Percentiles rank a stretch among this genome's conserved stretches.
Conservation (phyloP, 2,113 vertebrate species). For the Oryzias javanicus region DNA sequence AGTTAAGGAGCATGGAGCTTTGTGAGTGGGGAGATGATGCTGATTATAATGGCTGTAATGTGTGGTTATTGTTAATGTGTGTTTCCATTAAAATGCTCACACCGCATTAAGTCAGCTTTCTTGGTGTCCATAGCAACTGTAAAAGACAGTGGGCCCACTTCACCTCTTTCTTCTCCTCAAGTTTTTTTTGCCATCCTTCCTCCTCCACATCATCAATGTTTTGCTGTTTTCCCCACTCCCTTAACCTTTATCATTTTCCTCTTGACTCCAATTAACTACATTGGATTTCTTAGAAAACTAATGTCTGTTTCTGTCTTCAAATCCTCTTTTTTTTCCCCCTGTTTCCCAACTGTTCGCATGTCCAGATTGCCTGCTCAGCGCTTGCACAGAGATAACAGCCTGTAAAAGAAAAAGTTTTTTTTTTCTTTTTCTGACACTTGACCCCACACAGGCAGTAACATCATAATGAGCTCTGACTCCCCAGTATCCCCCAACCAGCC, state of each 20-base stretch:
- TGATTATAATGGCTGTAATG: slow-evolving; percentile 16
- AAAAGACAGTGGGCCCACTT: slow-evolving; percentile 73
- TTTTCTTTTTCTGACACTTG: not conserved
- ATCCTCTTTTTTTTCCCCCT: not conserved
- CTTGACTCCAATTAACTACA: slow-evolving; percentile 1
- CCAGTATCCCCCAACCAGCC: not conserved
- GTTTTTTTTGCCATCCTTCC: slow-evolving; percentile 22
- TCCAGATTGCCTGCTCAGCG: not conserved
- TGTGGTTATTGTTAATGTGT: slow-evolving; percentile 15
- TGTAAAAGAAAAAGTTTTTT: too few relatives aligned
- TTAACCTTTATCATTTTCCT: slow-evolving; percentile 6
- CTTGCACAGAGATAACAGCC: not conserved
- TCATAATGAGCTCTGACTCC: not conserved
- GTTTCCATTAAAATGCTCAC: slow-evolving; percentile 42
- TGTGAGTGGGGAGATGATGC: slow-evolving; percentile 22
- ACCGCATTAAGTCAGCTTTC: slow-evolving; percentile 58
- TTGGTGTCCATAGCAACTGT: slow-evolving; percentile 83
- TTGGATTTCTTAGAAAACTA: not conserved
- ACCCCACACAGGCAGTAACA: not conserved
- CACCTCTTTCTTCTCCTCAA: slow-evolving; percentile 51
- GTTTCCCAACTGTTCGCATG: not conserved
- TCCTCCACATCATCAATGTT: slow-evolving; percentile 19
- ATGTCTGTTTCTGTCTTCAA: not conserved
- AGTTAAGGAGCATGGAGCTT: slow-evolving; percentile 12
- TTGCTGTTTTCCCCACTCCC: slow-evolving; percentile 1